These are phyloP conservation scores for Galleria mellonella DNA, from an alignment of 1,140 invertebrate genomes.

Conservation along the genomic window DNA sequence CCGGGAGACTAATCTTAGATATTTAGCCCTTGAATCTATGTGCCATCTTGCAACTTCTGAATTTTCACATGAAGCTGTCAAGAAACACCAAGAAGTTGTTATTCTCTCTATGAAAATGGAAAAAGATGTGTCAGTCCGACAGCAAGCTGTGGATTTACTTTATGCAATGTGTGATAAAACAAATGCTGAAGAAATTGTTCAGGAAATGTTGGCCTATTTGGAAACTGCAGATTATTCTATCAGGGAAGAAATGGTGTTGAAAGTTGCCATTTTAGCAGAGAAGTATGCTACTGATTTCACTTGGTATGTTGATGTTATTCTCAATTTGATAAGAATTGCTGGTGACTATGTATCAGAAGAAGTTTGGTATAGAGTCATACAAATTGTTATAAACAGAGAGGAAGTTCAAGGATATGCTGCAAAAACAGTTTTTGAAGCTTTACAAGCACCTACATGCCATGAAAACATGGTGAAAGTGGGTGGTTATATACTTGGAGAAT, in stretches of 20 bases:
- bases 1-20: conserved; percentile 98
- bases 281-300: conserved; percentile 99
- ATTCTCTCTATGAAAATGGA: conserved; percentile 99
- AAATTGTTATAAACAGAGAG: conserved; percentile 99
- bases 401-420: conserved; percentile 99
- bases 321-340: conserved; percentile 99
- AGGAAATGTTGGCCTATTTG: conserved; percentile 99
- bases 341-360: conserved; percentile 98
- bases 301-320: conserved; percentile 99
- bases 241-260: conserved; percentile 99
- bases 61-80: conserved; percentile 99
- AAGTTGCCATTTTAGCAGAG: conserved; percentile 99
- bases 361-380: conserved; percentile 99
- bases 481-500: conserved; percentile 99
- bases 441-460: conserved; percentile 98
- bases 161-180: conserved; percentile 99
- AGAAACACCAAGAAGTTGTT: conserved; percentile 99
- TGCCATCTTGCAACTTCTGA: conserved; percentile 99
- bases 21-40: conserved; percentile 99
- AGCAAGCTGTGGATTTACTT: conserved; percentile 98
- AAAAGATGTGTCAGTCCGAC: conserved; percentile 98
- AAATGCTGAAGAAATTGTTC: conserved; percentile 99
- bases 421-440: conserved; percentile 99
- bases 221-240: conserved; percentile 99
- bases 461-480: conserved; percentile 99